Conservation (phyloP, 1,140 invertebrate species). For the Drosophila gunungcola region DNA sequence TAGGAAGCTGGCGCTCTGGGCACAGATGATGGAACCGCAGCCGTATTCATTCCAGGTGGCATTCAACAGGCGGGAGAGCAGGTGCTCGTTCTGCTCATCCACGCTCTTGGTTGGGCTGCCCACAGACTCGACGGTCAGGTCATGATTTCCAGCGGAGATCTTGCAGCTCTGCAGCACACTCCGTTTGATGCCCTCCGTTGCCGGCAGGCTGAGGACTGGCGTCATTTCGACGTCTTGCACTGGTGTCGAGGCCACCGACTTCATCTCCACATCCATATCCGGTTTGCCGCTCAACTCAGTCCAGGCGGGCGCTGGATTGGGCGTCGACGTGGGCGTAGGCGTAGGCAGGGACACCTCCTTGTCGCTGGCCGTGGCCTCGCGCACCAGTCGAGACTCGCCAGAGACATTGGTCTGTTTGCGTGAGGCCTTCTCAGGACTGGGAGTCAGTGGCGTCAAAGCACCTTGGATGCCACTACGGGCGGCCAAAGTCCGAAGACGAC, state of each 20-base stretch:
- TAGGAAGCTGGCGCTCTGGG: slow-evolving; percentile 86
- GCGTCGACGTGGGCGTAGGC: not conserved
- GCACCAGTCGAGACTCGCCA: slow-evolving; percentile 66
- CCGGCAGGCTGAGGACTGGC: slow-evolving; percentile 46
- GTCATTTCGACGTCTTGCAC: slow-evolving; percentile 65
- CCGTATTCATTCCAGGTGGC: slow-evolving; percentile 87
- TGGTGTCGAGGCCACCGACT: slow-evolving; percentile 61
- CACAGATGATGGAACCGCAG: slow-evolving; percentile 87
- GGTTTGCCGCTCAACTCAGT: slow-evolving; percentile 48
- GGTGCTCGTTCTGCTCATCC: slow-evolving; percentile 86
- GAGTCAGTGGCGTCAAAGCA: slow-evolving; percentile 4
- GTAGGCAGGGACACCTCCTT: slow-evolving; percentile 18
- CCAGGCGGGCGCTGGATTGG: slow-evolving; percentile 24
- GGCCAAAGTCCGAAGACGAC: slow-evolving; percentile 88
- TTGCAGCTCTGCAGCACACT: slow-evolving; percentile 12
- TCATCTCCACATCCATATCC: slow-evolving; percentile 79
- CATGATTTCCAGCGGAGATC: slow-evolving; percentile 3
- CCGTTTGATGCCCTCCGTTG: slow-evolving; percentile 80
- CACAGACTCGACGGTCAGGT: not conserved
- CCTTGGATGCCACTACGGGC: slow-evolving; percentile 54
- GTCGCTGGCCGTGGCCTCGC: slow-evolving; percentile 30
- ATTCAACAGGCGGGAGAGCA: slow-evolving; percentile 87
- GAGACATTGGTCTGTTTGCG: slow-evolving; percentile 46
- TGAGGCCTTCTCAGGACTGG: slow-evolving; percentile 36
- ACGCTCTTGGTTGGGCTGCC: slow-evolving; percentile 43